Percentiles rank a stretch among this genome's conserved stretches.
These are phyloP conservation scores for Pemphredon lugubris DNA, from an alignment of 2,888 invertebrate species.

Conservation along the genomic window DNA sequence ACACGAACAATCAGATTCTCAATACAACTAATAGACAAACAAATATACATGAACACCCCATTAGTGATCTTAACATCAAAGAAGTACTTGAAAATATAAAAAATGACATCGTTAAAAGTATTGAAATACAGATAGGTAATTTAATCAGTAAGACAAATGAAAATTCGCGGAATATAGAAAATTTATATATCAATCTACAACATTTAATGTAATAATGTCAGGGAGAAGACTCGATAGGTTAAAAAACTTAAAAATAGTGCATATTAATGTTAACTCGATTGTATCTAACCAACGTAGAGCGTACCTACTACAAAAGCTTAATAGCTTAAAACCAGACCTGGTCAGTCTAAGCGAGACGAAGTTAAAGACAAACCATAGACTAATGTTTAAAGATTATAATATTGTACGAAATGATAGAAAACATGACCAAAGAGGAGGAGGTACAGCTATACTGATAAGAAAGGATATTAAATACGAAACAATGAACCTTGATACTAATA, in stretches of 20 bases:
- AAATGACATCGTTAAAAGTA: too few species aligned
- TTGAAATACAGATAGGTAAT: too few species aligned
- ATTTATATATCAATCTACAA: too few species aligned
- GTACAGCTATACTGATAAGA: slow-evolving; percentile 56
- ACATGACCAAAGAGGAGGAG: slow-evolving; percentile 25
- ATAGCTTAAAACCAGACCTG: background rate
- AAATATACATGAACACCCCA: too few species aligned
- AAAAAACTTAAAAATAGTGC: background rate
- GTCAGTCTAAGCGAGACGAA: background rate
- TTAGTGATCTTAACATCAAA: too few species aligned
- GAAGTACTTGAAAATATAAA: too few species aligned
- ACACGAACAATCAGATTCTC: too few species aligned
- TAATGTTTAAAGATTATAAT: background rate
- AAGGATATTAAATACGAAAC: slow-evolving; percentile 28
- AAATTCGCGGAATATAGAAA: too few species aligned
- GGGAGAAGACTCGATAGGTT: background rate
- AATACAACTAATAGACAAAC: too few species aligned
- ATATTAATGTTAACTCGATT: background rate
- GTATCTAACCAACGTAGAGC: background rate
- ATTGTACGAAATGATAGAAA: background rate
- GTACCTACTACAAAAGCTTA: background rate
- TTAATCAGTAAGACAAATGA: too few species aligned
- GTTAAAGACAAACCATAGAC: background rate
- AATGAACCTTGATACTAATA: too few species aligned
- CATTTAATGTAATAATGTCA: too few species aligned